Base-by-base conservation (phyloP, 1,140 invertebrate species). In the Heliconius hermathena region DNA sequence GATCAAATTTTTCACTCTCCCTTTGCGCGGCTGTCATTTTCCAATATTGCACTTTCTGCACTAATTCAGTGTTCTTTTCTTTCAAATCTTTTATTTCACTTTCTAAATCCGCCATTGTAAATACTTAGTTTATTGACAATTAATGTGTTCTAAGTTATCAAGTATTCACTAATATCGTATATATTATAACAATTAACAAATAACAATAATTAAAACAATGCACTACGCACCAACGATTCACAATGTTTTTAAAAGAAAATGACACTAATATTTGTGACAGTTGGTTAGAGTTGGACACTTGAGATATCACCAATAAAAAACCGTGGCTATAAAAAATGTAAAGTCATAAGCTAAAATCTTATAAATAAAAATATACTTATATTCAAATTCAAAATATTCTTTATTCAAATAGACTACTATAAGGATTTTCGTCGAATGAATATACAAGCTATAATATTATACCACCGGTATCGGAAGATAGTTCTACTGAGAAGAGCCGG, bases 21-120 rank as follows among this genome's bases (percentile, higher is more conserved):
- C 81, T 84, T 73, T 92, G 86, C 36, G 86, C 90, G 3, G 90
- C 91, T 18, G 84, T 85, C 85, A 93, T 88, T 81, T 93, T 92
- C 90, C 89, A 94, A 83, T 87, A 88, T 57, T 94, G 91, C 16
- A 91, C 83, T 82, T 90, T 89, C 73, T 93, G 86, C 0, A 88
- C 91, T 76, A 94, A 83, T 77, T 93, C 93, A 87, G 84, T 91
- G 79, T 94, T 94, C 86, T 88, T 90, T 75, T 91, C 86, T 79
- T 81, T 86, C 16, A 92, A 82, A 81, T 89, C 85, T 84, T 87
- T 85, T 16, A 89, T 80, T 83, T 93, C 90, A 49, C 88, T 85
- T 81, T 92, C 90, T 41, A 84, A 80, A 46, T 78, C 84, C 54
- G 89, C 84, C 92, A 94, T 93, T 74, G 29, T 79, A 46, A 76